These are phyloP conservation scores for Cylloceria caligata DNA, from an alignment of 2,888 invertebrate species.

Conservation along the genomic window DNA sequence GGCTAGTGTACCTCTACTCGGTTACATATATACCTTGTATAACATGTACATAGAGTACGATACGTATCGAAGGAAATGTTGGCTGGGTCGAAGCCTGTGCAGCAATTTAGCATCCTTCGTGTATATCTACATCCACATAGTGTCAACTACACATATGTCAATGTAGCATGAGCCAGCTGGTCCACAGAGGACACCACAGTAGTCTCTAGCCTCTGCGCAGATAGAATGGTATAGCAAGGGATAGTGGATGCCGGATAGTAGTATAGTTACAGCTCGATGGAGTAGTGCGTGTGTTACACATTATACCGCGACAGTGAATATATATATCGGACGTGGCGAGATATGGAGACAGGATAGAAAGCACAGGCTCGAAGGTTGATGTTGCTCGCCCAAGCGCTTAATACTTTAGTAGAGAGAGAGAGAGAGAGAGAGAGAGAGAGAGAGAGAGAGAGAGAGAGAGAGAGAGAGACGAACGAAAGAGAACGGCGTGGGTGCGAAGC, in stretches of 20 bases:
- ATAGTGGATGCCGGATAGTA: slow-evolving; percentile 35
- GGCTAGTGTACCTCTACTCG: background rate
- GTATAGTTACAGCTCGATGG: slow-evolving; percentile 27
- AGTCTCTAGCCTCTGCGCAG: slow-evolving; percentile 23
- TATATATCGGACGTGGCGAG: slow-evolving; percentile 22
- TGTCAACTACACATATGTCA: slow-evolving; percentile 20
- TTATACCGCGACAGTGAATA: slow-evolving; percentile 19
- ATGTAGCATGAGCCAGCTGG: slow-evolving; percentile 50
- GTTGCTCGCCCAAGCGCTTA: slow-evolving; percentile 56
- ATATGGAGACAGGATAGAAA: slow-evolving; percentile 46
- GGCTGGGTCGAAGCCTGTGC: slow-evolving; percentile 19
- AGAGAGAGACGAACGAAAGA: no score
- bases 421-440: slow-evolving; percentile 3
- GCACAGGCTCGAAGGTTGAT: slow-evolving; percentile 55
- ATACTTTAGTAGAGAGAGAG: slow-evolving; percentile 50
- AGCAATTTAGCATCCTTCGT: slow-evolving; percentile 55
- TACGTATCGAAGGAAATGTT: slow-evolving; percentile 29
- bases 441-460: slow-evolving; percentile 27
- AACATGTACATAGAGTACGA: slow-evolving; percentile 3
- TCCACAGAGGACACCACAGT: slow-evolving; percentile 21
- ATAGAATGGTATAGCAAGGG: slow-evolving; percentile 40
- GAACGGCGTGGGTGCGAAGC: slow-evolving; percentile 13
- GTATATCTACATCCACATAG: slow-evolving; percentile 39
- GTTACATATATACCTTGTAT: background rate
- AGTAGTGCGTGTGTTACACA: slow-evolving; percentile 24